Base-by-base conservation (phyloP, 2,113 vertebrate species). In the Callithrix jacchus region DNA sequence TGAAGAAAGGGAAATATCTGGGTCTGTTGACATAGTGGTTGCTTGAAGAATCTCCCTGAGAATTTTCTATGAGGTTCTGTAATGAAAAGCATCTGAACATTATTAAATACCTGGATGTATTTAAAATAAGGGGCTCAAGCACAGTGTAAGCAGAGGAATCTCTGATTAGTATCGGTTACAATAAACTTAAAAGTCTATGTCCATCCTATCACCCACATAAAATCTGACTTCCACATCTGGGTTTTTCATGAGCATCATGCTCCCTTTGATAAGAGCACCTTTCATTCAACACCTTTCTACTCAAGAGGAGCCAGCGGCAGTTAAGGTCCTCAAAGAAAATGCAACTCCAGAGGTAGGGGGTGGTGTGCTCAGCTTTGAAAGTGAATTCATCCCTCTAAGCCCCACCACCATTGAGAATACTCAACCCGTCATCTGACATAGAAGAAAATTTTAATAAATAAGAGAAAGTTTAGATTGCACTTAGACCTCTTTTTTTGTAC, bases 1-100 rank as follows among this genome's bases (percentile, higher is more conserved):
- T 20, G 96, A 96, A 95, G 98, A 96, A 20, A 98, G 85, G 27
- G 97, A 93, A 32, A 96, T 45, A 71, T 13, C 98, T 92, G 79
- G 81, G 87, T 93, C 11, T 6, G 94, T 71, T 58, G 99, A 98
- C 99, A 99, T 99, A 35, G 91, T 98, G 85, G 56, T 96, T 99
- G 88, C 37, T 73, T 94, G 93, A 93, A 96, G 89, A 83, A 66
- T 93, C 84, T 54, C 94, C 94, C 95, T 96, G 85, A 95, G 97
- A 96, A 66, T 58, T 47, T 90, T 81, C 37, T 56, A 91, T 56
- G 25, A 92, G 35, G 13, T 49, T 95, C 32, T 87, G 11, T 61
- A 80, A 81, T 73, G 90, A 91, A 54, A 93, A 94, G 7, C 49
- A 97, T 64, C 16, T 91, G 56, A 87, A 64, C 35, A 83, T 70